A percentile compares a stretch with the other conserved stretches of the same genome.
These are phyloP conservation scores for Gryllus bimaculatus DNA, from an alignment of 1,140 invertebrate species.

Conservation along the genomic window DNA sequence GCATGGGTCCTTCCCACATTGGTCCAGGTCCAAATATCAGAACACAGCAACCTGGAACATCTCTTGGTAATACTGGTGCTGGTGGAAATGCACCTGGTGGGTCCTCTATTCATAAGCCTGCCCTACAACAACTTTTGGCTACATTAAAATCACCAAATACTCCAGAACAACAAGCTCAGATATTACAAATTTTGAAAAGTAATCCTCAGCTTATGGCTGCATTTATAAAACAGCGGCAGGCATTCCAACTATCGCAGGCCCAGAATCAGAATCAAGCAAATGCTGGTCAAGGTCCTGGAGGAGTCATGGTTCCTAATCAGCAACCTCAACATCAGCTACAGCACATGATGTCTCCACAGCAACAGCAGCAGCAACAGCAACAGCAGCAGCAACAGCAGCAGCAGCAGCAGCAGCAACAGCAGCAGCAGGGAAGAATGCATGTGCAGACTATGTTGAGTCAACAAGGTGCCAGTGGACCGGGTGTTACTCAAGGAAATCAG, in stretches of 20 bases:
- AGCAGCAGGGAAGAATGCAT: slow-evolving; percentile 22
- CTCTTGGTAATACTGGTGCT: slow-evolving; percentile 18
- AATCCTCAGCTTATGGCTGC: slow-evolving; percentile 95
- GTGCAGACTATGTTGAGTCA: no score
- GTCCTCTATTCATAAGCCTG: slow-evolving; percentile 54
- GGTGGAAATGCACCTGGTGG: slow-evolving; percentile 20
- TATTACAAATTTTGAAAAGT: slow-evolving; percentile 83
- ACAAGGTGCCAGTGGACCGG: slow-evolving; percentile 26
- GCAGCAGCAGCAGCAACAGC: slow-evolving; percentile 36
- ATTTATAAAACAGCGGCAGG: slow-evolving; percentile 86
- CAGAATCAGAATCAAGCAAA: slow-evolving; percentile 36
- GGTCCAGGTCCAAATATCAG: slow-evolving; percentile 11
- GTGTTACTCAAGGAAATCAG: slow-evolving; percentile 30
- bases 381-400: slow-evolving; percentile 40
- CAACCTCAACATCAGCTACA: slow-evolving; percentile 31
- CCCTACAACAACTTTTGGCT: slow-evolving; percentile 80
- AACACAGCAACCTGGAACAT: slow-evolving; percentile 6
- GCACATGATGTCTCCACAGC: slow-evolving; percentile 46
- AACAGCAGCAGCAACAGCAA: slow-evolving; percentile 30
- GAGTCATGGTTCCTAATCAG: slow-evolving; percentile 7
- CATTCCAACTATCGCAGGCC: slow-evolving; percentile 38
- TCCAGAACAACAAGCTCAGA: slow-evolving; percentile 88
- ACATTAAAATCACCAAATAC: slow-evolving; percentile 79
- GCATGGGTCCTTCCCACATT: slow-evolving; percentile 19
- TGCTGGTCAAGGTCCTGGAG: neutral